Evolutionary conservation across 2,888 invertebrate species (phyloP), one percentile per base, ranked within the genome.

Genomic region (Helleia helle): DNA sequence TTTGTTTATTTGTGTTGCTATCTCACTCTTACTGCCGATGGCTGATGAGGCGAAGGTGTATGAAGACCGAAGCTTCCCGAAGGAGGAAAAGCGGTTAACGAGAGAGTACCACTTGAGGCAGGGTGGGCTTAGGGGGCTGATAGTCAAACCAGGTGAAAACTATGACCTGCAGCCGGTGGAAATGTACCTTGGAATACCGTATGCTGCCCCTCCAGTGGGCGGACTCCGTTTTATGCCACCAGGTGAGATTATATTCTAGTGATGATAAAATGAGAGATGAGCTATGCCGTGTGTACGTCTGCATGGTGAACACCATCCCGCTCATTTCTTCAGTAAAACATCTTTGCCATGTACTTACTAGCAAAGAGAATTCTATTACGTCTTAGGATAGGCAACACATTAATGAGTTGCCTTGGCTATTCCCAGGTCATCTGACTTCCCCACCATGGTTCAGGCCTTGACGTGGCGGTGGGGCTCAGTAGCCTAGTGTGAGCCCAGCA

Each of bases 181-280:
- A 64, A 91, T 93, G 66, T 93, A 90, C 64, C 76, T 91, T 40
- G 93, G 94, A 2, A 87, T 94, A 54, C 94, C 94, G 3, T 94
- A 93, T 72, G 94, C 94, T 3, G 93, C 92, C 24, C 88, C 94
- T 6, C 94, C 94, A 1, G 86, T 90, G 3, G 92, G 90, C 4
- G 88, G 80, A 42, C 81, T 92, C 38, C 87, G 95, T 43, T 95
- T 95, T 70, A 93, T 95, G 89, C 94, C 95, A 22, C 95, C 95
- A 50, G 91, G 91, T 88, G 30, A 49, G 43, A 29, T 24, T 3
- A n/a, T n/a, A n/a, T n/a, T n/a, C n/a, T n/a, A n/a, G n/a, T n/a
- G n/a, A n/a, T n/a, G n/a, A n/a, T n/a, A n/a, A n/a, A n/a, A n/a
- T n/a, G n/a, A n/a, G n/a, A n/a, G n/a, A n/a, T n/a, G n/a, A n/a